Evolutionary conservation across 2,113 vertebrate genomes (phyloP).

Genomic region (Macaca nemestrina): DNA sequence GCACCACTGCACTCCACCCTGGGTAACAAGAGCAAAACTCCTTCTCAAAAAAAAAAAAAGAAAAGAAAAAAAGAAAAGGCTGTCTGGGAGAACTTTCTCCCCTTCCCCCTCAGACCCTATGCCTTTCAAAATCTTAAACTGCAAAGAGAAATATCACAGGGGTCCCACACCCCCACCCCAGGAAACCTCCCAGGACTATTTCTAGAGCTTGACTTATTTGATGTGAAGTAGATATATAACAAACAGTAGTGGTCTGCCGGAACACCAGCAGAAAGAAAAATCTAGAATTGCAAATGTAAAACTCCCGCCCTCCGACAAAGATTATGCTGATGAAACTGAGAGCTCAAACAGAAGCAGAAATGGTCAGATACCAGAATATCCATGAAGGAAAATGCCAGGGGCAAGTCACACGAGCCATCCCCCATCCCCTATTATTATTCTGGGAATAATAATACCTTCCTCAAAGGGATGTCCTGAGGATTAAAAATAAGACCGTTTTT

Average conservation of each 20-base stretch:
- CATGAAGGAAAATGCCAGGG: neutral
- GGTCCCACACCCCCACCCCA: neutral
- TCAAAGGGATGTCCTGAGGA: neutral
- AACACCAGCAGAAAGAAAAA: slow-evolving; percentile 25
- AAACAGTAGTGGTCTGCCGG: neutral
- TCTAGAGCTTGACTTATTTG: neutral
- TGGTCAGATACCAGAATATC: neutral
- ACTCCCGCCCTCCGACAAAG: neutral
- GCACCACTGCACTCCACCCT: rapidly evolving
- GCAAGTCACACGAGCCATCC: rapidly evolving
- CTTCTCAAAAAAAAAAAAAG: no score
- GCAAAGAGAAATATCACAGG: neutral
- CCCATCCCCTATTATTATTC: neutral
- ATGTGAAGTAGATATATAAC: slow-evolving; percentile 13
- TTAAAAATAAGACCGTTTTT: neutral
- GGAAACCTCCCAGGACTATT: neutral
- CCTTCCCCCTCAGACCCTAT: neutral
- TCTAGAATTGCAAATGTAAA: slow-evolving; percentile 68
- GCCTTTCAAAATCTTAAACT: neutral
- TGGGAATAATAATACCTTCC: neutral
- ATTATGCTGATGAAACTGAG: neutral
- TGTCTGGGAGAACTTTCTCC: neutral
- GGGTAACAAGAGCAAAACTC: no score
- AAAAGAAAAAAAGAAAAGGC: neutral
- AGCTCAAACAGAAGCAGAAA: neutral